A percentile compares a stretch with the other conserved stretches of the same genome.
Conservation (phyloP, 2,113 vertebrate genomes). For the Fulmarus glacialis region DNA sequence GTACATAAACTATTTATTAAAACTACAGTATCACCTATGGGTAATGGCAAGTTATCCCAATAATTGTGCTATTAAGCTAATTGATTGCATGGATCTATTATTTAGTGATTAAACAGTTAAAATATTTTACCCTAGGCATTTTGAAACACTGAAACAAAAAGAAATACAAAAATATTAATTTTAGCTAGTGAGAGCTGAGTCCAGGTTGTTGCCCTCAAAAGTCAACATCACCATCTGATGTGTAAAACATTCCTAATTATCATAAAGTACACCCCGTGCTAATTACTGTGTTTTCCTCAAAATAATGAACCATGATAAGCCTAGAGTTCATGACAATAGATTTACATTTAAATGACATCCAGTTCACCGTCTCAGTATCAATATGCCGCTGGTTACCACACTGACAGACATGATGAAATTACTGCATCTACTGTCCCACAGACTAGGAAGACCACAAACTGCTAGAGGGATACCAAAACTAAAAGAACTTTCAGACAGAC, state of each 20-base stretch:
- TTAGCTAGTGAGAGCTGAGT: neutral
- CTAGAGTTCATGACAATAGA: neutral
- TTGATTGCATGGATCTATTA: neutral
- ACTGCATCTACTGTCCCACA: neutral
- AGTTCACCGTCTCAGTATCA: neutral
- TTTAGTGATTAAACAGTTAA: neutral
- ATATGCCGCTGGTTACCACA: neutral
- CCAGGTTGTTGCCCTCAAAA: conserved; percentile 52
- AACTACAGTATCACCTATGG: neutral
- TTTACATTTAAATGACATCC: neutral
- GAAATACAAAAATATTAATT: neutral
- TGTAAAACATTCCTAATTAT: conserved; percentile 47
- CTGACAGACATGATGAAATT: neutral
- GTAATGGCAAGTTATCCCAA: neutral
- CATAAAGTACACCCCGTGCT: neutral
- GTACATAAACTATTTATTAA: neutral
- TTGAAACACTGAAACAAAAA: neutral
- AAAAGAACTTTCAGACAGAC: neutral
- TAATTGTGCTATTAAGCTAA: neutral
- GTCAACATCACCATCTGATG: conserved; percentile 61
- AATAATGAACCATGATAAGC: neutral
- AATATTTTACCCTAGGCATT: neutral
- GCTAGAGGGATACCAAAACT: neutral
- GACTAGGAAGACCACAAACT: neutral
- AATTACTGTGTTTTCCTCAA: conserved; percentile 31